Evolutionary conservation across 92 coral and sea anemone genomes (phyloP).

Genomic region (Bergia sp.): DNA sequence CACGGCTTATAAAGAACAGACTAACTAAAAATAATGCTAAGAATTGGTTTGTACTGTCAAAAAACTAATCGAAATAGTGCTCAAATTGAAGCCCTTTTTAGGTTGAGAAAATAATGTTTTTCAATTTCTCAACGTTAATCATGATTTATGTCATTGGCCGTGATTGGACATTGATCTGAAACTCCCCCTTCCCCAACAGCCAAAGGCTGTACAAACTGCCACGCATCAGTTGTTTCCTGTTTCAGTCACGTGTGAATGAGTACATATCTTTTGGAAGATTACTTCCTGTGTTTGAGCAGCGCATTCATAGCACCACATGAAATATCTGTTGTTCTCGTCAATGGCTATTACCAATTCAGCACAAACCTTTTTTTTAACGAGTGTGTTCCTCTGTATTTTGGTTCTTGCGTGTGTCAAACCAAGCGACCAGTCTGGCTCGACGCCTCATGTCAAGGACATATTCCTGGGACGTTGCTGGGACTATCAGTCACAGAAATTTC

Average conservation of each 20-base stretch:
- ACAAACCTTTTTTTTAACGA: background rate
- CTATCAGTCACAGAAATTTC: conserved; percentile 8
- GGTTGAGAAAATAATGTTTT: no score
- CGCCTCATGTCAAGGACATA: conserved; percentile 15
- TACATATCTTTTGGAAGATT: background rate
- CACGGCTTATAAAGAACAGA: no score
- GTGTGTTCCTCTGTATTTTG: background rate
- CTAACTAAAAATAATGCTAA: no score
- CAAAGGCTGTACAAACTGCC: no score
- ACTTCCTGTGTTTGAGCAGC: background rate
- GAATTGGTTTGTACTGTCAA: no score
- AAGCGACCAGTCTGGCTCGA: conserved; percentile 20
- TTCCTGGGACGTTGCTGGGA: conserved; percentile 32
- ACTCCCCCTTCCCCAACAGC: no score
- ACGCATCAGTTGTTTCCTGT: background rate
- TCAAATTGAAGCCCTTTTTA: no score
- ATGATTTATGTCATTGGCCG: no score
- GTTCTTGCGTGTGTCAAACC: background rate
- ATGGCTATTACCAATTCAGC: background rate
- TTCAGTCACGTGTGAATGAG: background rate
- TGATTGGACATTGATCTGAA: no score
- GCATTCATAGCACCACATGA: background rate
- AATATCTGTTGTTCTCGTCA: background rate
- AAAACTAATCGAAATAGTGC: no score
- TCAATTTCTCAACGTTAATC: no score